Evolutionary conservation across 30 jellyfish, hydroid and myxozoan genomes (phyloP).

Genomic region (Cassiopea xamachana): DNA sequence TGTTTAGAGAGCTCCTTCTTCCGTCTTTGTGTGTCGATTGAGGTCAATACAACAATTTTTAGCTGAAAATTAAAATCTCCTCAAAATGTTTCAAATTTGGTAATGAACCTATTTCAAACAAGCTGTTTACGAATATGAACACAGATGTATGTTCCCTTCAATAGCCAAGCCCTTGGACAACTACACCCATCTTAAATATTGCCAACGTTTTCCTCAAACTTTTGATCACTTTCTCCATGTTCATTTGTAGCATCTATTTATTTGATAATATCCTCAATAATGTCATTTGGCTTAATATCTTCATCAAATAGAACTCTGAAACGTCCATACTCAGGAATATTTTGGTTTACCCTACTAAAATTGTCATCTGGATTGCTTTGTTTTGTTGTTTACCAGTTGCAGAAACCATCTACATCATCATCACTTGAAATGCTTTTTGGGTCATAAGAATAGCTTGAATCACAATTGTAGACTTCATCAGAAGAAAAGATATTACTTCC

Average conservation of each 20-base stretch:
- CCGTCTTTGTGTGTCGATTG: no score
- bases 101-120: no score
- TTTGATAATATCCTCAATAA: not conserved
- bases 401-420: slow-evolving; percentile 32
- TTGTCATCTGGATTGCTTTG: slow-evolving; percentile 4
- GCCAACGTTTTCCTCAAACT: slow-evolving; percentile 8
- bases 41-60: no score
- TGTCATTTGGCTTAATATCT: not conserved
- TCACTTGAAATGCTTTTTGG: slow-evolving; percentile 21
- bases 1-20: no score
- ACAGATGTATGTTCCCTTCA: no score
- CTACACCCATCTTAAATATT: not conserved
- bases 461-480: slow-evolving; percentile 1
- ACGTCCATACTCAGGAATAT: slow-evolving; percentile 11
- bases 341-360: slow-evolving; percentile 8
- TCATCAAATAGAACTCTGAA: slow-evolving; percentile 6
- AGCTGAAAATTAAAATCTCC: no score
- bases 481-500: not conserved
- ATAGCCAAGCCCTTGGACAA: no score
- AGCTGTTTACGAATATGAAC: no score
- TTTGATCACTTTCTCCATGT: slow-evolving; percentile 1
- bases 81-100: no score
- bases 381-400: slow-evolving; percentile 9
- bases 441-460: slow-evolving; percentile 16
- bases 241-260: not conserved